These are phyloP conservation scores for Saturnia japonica DNA, from an alignment of 2,888 invertebrate species.

Conservation along the genomic window DNA sequence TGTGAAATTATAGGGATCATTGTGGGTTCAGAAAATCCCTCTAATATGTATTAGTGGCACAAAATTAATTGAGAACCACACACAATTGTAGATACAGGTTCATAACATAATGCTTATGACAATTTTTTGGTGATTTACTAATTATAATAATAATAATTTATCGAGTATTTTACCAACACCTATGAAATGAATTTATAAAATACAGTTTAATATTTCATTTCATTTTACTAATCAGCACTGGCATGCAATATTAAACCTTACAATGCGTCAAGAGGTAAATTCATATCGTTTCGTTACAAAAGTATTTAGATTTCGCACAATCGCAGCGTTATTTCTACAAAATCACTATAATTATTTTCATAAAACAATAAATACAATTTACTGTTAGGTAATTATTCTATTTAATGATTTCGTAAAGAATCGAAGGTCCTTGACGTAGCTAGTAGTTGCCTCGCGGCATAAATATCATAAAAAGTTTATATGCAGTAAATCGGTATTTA, in stretches of 20 bases:
- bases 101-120: neutral
- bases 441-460: neutral
- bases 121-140: too few relatives aligned
- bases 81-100: neutral
- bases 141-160: too few relatives aligned
- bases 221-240: too few relatives aligned
- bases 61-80: neutral
- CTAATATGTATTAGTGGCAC: too few relatives aligned
- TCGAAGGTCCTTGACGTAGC: constrained; percentile 8
- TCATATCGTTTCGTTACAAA: too few relatives aligned
- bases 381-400: neutral
- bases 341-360: neutral
- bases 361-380: neutral
- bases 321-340: neutral
- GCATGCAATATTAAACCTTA: too few relatives aligned
- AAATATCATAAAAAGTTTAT: constrained; percentile 2
- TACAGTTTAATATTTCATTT: too few relatives aligned
- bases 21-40: neutral
- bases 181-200: too few relatives aligned
- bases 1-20: too few relatives aligned
- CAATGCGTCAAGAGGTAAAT: too few relatives aligned
- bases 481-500: constrained; percentile 19
- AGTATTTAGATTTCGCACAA: neutral
- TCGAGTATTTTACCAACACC: too few relatives aligned
- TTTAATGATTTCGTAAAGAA: constrained; percentile 9